Conservation (phyloP, 2,888 invertebrate species). For the Eupithecia subfuscata region DNA sequence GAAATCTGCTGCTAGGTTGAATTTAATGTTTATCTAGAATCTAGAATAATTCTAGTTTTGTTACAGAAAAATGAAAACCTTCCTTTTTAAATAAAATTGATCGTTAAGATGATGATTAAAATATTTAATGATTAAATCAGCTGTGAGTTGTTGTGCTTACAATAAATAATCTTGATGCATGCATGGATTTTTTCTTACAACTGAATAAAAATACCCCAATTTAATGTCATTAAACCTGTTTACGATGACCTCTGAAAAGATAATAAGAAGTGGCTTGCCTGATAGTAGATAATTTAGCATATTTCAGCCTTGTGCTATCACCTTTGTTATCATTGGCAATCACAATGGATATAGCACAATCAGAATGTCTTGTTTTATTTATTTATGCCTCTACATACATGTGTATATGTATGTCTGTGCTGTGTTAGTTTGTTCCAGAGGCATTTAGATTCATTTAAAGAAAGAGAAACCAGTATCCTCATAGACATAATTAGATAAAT, state of each 20-base stretch:
- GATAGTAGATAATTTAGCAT: conserved; percentile 3
- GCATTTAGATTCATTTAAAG: background rate
- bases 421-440: background rate
- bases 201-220: background rate
- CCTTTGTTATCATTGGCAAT: conserved; percentile 8
- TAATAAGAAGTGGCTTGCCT: background rate
- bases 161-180: background rate
- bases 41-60: background rate
- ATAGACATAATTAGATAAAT: background rate
- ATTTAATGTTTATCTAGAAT: background rate
- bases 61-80: background rate
- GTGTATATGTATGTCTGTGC: background rate
- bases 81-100: background rate
- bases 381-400: background rate
- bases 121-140: background rate
- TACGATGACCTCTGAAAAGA: conserved; percentile 1
- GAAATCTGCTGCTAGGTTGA: conserved; percentile 3
- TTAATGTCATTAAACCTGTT: conserved; percentile 3
- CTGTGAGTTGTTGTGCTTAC: background rate
- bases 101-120: background rate
- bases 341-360: conserved; percentile 4
- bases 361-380: background rate
- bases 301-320: conserved; percentile 2
- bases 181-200: background rate
- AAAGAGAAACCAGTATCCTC: background rate